phyloP scores from a whole-genome alignment of 2,888 invertebrate genomes.

The Lasius fuliginosus region DNA sequence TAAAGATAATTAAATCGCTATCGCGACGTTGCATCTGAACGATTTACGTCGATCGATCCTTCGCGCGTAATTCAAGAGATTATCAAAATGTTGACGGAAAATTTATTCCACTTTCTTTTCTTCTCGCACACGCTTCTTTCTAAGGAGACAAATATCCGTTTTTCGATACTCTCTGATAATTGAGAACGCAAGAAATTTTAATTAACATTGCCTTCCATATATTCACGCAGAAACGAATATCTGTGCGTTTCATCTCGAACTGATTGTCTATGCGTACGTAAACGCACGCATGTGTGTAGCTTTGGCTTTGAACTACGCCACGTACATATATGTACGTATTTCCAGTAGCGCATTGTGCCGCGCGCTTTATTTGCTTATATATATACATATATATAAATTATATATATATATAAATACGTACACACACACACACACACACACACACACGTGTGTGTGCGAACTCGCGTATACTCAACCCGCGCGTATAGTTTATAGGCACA shows the following conservation, averaged over 20 bases:
- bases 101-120: not conserved
- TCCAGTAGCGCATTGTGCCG: slow-evolving; percentile 68
- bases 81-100: not conserved
- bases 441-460: slow-evolving; percentile 54
- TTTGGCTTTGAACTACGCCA: slow-evolving; percentile 13
- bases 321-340: slow-evolving; percentile 42
- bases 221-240: not conserved
- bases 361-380: slow-evolving; percentile 37
- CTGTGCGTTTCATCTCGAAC: slow-evolving; percentile 3
- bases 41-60: not conserved
- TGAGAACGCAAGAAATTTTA: not conserved
- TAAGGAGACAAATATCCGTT: not conserved
- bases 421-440: slow-evolving; percentile 31
- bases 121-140: not conserved
- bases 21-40: not conserved
- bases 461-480: slow-evolving; percentile 51
- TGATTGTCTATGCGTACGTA: not conserved
- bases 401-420: slow-evolving; percentile 37
- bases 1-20: slow-evolving; percentile 24
- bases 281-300: not conserved
- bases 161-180: not conserved
- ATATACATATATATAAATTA: not conserved
- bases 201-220: slow-evolving; percentile 5
- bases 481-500: slow-evolving; percentile 61
- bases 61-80: not conserved